phyloP scores from a whole-genome alignment of 2,113 vertebrate species.

The Esox niger region DNA sequence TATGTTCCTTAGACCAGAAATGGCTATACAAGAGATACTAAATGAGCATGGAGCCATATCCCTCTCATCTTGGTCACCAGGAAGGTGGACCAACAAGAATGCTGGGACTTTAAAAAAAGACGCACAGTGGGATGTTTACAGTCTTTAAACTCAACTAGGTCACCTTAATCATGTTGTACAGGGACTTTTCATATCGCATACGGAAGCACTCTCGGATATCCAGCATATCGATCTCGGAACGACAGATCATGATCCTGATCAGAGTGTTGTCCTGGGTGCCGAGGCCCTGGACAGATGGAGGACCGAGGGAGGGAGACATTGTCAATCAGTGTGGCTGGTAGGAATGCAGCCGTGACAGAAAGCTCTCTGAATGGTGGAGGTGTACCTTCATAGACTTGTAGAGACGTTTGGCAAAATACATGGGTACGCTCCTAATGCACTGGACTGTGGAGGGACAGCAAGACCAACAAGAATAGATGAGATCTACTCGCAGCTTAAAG shows the following conservation, averaged over 20 bases:
- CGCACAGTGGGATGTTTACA: no score
- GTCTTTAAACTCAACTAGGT: not conserved
- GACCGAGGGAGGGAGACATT: not conserved
- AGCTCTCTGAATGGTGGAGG: not conserved
- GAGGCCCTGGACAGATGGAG: conserved; percentile 75
- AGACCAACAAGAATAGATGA: conserved; percentile 1
- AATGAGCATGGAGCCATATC: not conserved
- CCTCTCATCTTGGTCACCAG: no score
- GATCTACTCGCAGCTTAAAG: conserved; percentile 9
- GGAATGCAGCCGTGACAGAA: not conserved
- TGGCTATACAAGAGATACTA: not conserved
- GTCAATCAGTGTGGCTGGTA: not conserved
- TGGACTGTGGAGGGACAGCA: conserved; percentile 75
- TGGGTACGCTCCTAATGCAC: conserved; percentile 81
- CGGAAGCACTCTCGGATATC: conserved; percentile 95
- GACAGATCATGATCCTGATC: conserved; percentile 95
- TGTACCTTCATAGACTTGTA: conserved; percentile 97
- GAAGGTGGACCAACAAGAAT: no score
- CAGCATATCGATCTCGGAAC: conserved; percentile 92
- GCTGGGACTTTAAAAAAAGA: no score
- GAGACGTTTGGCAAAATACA: conserved; percentile 90
- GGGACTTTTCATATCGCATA: conserved; percentile 89
- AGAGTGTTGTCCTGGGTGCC: conserved; percentile 93
- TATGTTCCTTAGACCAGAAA: no score
- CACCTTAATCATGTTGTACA: conserved; percentile 91